These are phyloP conservation scores for Ditylenchus dipsaci DNA, from an alignment of 1,140 invertebrate species.

Conservation along the genomic window DNA sequence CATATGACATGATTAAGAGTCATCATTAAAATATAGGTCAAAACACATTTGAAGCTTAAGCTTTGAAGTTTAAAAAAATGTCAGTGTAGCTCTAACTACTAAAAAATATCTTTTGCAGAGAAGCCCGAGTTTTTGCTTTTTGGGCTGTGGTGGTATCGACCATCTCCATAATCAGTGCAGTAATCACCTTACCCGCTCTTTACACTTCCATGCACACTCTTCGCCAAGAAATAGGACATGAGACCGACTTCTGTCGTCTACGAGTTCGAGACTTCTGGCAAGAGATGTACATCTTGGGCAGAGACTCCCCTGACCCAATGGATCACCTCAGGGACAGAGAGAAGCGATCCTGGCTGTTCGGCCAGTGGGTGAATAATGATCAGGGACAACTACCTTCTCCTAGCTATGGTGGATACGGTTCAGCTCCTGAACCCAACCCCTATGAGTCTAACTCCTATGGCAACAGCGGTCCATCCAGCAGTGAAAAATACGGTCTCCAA, in stretches of 20 bases:
- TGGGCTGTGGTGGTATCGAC: conserved; percentile 36
- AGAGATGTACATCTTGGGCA: conserved; percentile 32
- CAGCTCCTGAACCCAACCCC: not conserved
- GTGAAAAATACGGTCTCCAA: conserved; percentile 12
- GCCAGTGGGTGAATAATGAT: conserved; percentile 15
- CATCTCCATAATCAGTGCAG: conserved; percentile 15
- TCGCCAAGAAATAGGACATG: conserved; percentile 24
- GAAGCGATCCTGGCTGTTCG: conserved; percentile 29
- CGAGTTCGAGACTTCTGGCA: conserved; percentile 39
- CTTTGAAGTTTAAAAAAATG: too few relatives aligned
- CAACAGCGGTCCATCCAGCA: not conserved
- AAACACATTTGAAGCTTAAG: too few relatives aligned
- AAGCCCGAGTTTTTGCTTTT: conserved; percentile 37
- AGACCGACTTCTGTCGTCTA: conserved; percentile 36
- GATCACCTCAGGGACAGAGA: conserved; percentile 12
- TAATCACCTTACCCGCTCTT: conserved; percentile 28
- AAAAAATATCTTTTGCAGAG: conserved; percentile 28
- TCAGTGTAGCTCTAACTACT: not conserved
- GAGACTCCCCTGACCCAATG: not conserved
- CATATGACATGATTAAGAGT: too few relatives aligned
- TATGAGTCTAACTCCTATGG: not conserved
- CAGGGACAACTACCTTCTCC: not conserved
- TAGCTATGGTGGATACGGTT: conserved; percentile 22
- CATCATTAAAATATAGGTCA: too few relatives aligned
- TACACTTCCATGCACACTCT: conserved; percentile 30